A percentile compares a stretch with the other conserved stretches of the same genome.
Evolutionary conservation across 1,140 invertebrate species (phyloP).

Genomic region (Potamilus streckersoni): DNA sequence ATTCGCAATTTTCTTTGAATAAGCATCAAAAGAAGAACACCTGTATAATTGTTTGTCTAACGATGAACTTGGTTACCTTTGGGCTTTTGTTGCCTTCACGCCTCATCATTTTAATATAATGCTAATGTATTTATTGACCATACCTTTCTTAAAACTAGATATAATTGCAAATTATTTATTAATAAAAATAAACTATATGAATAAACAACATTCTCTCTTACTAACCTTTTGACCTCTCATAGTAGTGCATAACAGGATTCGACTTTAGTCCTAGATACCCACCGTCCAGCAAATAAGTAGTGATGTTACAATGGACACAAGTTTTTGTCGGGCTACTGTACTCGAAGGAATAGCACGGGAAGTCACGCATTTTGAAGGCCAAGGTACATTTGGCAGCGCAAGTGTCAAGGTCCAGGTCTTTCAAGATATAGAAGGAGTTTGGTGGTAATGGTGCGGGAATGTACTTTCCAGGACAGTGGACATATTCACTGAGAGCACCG

Average conservation of each 20-base stretch:
- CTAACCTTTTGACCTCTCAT: slow-evolving; percentile 41
- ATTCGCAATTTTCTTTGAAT: background rate
- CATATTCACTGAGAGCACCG: too few species aligned
- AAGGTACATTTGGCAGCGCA: too few species aligned
- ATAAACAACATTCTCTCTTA: background rate
- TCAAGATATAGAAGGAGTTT: too few species aligned
- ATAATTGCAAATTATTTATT: background rate
- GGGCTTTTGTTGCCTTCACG: background rate
- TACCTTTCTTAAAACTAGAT: background rate
- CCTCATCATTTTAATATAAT: background rate
- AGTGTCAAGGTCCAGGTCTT: too few species aligned
- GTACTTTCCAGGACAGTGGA: too few species aligned
- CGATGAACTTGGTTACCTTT: too few species aligned
- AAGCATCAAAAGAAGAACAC: background rate
- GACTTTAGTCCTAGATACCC: slow-evolving; percentile 33
- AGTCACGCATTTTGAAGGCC: background rate
- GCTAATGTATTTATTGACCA: background rate
- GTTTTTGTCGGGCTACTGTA: slow-evolving; percentile 31
- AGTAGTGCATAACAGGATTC: slow-evolving; percentile 32
- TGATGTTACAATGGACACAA: slow-evolving; percentile 39
- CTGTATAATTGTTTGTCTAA: too few species aligned
- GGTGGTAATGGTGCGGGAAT: too few species aligned
- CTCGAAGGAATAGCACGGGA: slow-evolving; percentile 41
- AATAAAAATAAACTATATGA: background rate
- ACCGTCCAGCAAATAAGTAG: slow-evolving; percentile 32